Evolutionary conservation across 1,140 invertebrate species (phyloP), one percentile per base, ranked within the genome.

Genomic region (Drosophila serrata): DNA sequence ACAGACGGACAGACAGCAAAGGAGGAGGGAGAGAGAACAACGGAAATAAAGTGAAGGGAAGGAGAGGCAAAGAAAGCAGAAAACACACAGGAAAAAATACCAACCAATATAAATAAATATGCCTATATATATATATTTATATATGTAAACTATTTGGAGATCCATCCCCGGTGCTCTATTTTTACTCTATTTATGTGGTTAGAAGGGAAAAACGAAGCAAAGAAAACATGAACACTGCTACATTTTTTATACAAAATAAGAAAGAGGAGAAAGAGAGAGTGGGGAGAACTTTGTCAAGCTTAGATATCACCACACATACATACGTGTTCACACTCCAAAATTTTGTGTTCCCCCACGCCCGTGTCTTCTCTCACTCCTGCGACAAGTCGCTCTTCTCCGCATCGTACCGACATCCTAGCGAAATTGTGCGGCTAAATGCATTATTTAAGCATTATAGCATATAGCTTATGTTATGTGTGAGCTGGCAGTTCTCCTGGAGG

Each of bases 91-190:
- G 57, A 79, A 81, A 55, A 55, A 87, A 84, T 67, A 82, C 67
- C 67, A 88, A 88, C 57, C 79, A 80, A 74, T 69, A 79, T 80
- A 87, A 73, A 79, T 65, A 59, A 68, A 60, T 75, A 75, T 62
- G 40, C 59, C 51, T 65, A 61, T 81, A 60, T 64, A 61, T 64
- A 61, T 87, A 87, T 87, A 64, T 79, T 78, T 78, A 59, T 87
- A 88, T 87, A 88, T 81, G 85, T 81, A 75, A 84, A 88, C 85
- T 90, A 90, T 90, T 90, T 88, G 84, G 85, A 88, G 82, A 82
- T 90, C 67, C 76, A 68, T 90, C 57, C 76, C 63, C 75, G 68
- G 74, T 84, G 84, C 85, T 88, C 81, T 90, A 87, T 87, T 90
- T 88, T 80, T 88, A 81, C 81, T 90, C 82, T 87, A 84, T 88